Base-by-base conservation (phyloP, 2,113 vertebrate species). In the Gracilinanus agilis region DNA sequence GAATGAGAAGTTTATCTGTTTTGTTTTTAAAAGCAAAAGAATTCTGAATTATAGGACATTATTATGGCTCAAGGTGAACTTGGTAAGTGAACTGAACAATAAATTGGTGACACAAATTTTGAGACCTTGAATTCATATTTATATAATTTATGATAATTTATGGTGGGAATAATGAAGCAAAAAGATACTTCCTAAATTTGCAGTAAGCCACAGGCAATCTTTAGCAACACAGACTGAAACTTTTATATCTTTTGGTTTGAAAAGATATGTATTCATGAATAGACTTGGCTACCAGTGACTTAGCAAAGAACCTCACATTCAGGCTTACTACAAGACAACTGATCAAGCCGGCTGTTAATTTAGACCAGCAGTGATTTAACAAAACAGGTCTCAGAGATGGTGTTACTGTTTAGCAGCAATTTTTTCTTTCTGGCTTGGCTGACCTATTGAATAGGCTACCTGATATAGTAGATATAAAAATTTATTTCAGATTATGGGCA, bases 191-290 rank as follows among this genome's bases (percentile, higher is more conserved):
- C 93, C 54, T 95, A 92, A 90, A 89, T 88, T 44, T 90, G 24
- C 95, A 61, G n/a, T 90, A 92, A 95, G 92, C 54, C 1, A 3
- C 34, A 54, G 25, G n/a, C 44, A 90, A 0, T 89, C 49, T 89
- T 90, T 55, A 58, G 24, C 53, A 55, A 61, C 95, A 53, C 29
- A 34, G 25, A 92, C 58, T 29, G 88, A 90, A 67, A 0, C 27
- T 91, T 92, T 95, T 53, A 89, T 53, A 24, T 61, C 83, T 54
- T 91, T 95, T 40, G n/a, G 29, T 61, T 90, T 0, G 29, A n/a
- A 49, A 93, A 58, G 53, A 75, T 11, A 75, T 88, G 29, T 53
- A 54, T 19, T 16, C 83, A 92, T 56, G 23, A 29, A 67, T 23
- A 67, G 40, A 89, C 10, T 90, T n/a, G 55, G 40, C 29, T 67